Evolutionary conservation across 2,797 vertebrate species (phyloP).

Genomic region (Pseudotriccus pelzelni): DNA sequence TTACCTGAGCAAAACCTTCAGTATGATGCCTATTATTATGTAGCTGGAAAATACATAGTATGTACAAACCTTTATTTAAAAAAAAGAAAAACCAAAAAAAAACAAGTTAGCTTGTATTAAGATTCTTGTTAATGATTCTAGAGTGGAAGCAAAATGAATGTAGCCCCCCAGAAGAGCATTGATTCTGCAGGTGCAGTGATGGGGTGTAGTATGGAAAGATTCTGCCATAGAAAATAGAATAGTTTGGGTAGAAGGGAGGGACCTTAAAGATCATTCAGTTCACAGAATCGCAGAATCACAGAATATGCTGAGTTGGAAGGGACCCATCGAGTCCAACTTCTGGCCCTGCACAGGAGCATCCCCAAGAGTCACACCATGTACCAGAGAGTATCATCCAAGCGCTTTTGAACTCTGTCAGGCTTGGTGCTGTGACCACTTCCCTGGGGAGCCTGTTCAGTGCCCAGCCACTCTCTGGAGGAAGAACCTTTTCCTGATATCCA

Average conservation of each 20-base stretch:
- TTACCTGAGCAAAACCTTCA: background rate
- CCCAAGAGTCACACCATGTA: background rate
- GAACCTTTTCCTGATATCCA: background rate
- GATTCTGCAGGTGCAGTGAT: background rate
- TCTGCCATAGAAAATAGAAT: background rate
- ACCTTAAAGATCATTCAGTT: background rate
- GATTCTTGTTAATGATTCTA: background rate
- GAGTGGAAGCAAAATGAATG: background rate
- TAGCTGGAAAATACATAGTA: background rate
- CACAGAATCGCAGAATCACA: background rate
- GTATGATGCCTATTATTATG: background rate
- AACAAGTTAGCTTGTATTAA: background rate
- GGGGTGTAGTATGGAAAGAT: background rate
- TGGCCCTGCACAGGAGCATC: no score
- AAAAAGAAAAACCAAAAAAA: background rate
- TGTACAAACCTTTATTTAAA: background rate
- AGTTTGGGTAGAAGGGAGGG: background rate
- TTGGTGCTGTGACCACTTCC: background rate
- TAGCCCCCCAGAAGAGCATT: background rate
- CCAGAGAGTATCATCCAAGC: background rate
- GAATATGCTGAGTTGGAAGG: background rate
- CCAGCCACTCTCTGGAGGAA: background rate
- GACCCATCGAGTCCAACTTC: background rate
- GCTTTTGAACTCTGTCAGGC: background rate
- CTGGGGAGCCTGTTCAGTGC: background rate